Evolutionary conservation across 2,113 vertebrate genomes (phyloP), one percentile per base, ranked within the genome.

Genomic region (Tapirus terrestris): DNA sequence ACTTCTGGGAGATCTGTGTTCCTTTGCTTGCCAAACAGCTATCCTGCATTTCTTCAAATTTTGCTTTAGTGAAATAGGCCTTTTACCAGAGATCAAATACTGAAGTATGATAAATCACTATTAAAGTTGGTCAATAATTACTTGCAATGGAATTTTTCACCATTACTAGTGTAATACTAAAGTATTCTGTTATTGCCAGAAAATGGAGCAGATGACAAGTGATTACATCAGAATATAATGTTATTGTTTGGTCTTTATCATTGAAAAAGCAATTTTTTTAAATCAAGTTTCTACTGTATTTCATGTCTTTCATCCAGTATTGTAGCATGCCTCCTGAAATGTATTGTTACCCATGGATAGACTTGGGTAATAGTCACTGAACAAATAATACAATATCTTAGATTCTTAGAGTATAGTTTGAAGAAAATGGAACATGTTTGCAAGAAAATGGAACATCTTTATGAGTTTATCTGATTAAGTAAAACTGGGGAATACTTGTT

Each of bases 21-120:
- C 31, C 48, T 84, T 95, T 70, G 27, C 45, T 90, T 96, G 36
- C 86, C 61, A 86, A 67, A 36, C 8, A 80, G 27, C n/a, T 70
- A 29, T 85, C 14, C 8, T 58, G 7, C 11, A 20, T 73, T 90
- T 45, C 23, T 92, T 73, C 45, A 89, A 31, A n/a, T 72, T 91
- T 93, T 92, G 16, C 58, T 82, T 76, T 91, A 86, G 63, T 91
- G 81, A 96, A 91, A n/a, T 94, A 87, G 36, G 56, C 33, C 33
- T 87, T 96, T 96, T 90, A 80, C 53, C 63, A 95, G 81, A 95
- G 48, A 75, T 51, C 63, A 96, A 87, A 97, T 96, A 63, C 31
- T 92, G 58, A 82, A 75, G 29, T 45, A 18, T n/a, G 65, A 87
- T 63, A 88, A 92, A 73, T 95, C 56, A 80, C 56, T 75, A 29